Conservation (phyloP, 2,888 invertebrate species). For the Acleris literana region DNA sequence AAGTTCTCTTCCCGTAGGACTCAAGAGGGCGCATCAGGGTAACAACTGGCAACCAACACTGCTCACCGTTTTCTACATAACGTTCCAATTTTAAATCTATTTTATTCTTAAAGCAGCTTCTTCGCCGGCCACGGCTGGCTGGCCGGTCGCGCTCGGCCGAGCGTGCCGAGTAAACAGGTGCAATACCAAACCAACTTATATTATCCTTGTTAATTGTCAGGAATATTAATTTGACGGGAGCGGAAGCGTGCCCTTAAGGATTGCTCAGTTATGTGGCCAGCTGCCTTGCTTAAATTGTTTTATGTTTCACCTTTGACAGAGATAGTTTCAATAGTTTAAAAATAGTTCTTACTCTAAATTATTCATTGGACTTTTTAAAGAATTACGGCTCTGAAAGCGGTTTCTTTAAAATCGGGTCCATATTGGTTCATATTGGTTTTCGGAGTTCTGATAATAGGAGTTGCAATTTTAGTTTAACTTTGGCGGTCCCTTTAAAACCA, state of each 20-base stretch:
- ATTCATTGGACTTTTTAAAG: too few species aligned
- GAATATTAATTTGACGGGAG: constrained; percentile 34
- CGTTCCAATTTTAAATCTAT: constrained; percentile 25
- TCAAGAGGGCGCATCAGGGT: too few species aligned
- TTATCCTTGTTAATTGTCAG: constrained; percentile 29
- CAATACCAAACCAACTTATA: constrained; percentile 28
- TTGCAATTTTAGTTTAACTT: too few species aligned
- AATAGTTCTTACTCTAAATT: too few species aligned
- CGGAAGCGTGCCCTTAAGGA: constrained; percentile 33
- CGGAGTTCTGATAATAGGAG: too few species aligned
- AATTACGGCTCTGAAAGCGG: too few species aligned
- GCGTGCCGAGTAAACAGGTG: constrained; percentile 33
- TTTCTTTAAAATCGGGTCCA: too few species aligned
- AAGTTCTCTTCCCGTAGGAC: too few species aligned
- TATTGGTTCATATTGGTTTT: too few species aligned
- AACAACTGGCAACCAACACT: not conserved
- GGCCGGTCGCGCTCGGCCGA: constrained; percentile 33
- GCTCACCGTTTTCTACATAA: not conserved
- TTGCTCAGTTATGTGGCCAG: constrained; percentile 19
- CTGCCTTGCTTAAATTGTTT: constrained; percentile 31
- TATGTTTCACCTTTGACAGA: constrained; percentile 9
- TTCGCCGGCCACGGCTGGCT: constrained; percentile 30
- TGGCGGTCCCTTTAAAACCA: too few species aligned
- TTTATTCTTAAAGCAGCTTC: constrained; percentile 33
- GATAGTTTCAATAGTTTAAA: not conserved